Evolutionary conservation across 2,888 invertebrate genomes (phyloP).

Genomic region (Tethea ocularis): DNA sequence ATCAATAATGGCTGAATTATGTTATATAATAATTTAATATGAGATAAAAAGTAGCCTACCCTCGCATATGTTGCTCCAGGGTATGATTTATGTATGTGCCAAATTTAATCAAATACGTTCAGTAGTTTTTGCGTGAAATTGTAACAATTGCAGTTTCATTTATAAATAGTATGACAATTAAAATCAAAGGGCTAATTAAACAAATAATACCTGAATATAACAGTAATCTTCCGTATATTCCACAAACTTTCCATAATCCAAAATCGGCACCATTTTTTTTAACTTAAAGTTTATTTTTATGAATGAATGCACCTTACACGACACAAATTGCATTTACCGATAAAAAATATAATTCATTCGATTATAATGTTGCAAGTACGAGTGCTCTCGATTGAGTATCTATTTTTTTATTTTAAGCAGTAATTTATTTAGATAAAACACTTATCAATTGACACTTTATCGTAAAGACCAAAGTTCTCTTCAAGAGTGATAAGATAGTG

Average conservation of each 20-base stretch:
- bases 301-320: background rate
- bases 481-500: conserved; percentile 35
- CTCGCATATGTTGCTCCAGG: too few species aligned
- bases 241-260: conserved; percentile 28
- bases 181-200: too few species aligned
- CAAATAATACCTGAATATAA: conserved; percentile 21
- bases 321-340: background rate
- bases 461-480: conserved; percentile 51
- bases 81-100: too few species aligned
- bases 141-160: too few species aligned
- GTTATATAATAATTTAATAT: too few species aligned
- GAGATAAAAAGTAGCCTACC: too few species aligned
- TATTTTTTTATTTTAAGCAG: conserved; percentile 22
- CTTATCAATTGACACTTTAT: conserved; percentile 34
- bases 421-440: conserved; percentile 23
- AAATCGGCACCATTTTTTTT: conserved; percentile 37
- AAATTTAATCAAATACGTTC: too few species aligned
- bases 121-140: too few species aligned
- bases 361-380: background rate
- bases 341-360: background rate
- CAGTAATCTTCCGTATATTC: conserved; percentile 20
- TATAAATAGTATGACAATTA: too few species aligned
- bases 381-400: background rate
- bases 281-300: conserved; percentile 3
- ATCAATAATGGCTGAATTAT: too few species aligned